Base-by-base conservation (phyloP, 2,888 invertebrate genomes). In the Phaonia tiefii region DNA sequence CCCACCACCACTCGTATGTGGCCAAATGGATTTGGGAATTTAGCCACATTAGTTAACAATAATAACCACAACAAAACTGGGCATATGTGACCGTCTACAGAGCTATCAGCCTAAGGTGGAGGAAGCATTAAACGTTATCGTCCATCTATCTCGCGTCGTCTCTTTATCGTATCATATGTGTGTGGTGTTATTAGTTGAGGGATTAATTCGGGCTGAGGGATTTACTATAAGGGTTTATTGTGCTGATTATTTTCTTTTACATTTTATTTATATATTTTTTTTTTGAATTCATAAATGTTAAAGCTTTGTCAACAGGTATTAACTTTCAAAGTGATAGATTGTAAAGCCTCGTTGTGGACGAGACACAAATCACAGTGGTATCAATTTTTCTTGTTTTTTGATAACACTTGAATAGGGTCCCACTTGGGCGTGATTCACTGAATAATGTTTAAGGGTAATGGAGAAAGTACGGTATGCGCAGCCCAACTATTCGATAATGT, bases 1-100 rank as follows among this genome's bases (percentile, higher is more conserved):
- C n/a, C n/a, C 39, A 17, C 37, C 37, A 10, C 17, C 67, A 67
- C 31, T 67, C 67, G 51, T 11, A 49, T 72, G 49, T 49, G 58
- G 58, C 63, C 60, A 65, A n/a, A 44, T 56, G 66, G 74, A 77
- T 77, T 77, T 71, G 42, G 15, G 11, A 66, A 73, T 71, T 77
- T 26, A 56, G 46, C 65, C 44, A 69, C 25, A 25, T 0, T 22
- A 25, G 37, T 20, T n/a, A n/a, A n/a, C 49, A 49, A 49, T 37
- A 37, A 17, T 5, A 49, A 1, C 15, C 1, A 46, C 7, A 46
- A 25, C 51, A 20, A 31, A n/a, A 15, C 39, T 26, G 17, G 0
- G 5, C 7, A 13, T 65, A 26, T 13, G 15, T 51, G 69, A 39
- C 44, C n/a, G n/a, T 15, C 2, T 17, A n/a, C n/a, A 42, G 37